These are phyloP conservation scores for Diplosoma virens DNA, from an alignment of 23 tunicate genomes.

Conservation along the genomic window DNA sequence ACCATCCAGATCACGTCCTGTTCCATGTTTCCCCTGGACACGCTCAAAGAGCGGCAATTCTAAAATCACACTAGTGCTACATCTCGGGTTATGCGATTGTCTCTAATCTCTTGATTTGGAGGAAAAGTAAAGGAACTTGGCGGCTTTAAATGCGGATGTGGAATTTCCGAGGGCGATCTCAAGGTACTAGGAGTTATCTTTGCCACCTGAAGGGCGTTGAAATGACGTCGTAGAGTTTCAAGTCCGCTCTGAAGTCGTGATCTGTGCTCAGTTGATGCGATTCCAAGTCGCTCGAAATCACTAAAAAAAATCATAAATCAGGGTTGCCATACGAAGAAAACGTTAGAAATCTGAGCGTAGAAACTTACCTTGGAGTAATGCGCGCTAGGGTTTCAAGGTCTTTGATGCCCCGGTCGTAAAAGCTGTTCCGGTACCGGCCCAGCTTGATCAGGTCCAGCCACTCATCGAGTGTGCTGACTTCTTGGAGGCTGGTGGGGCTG, in stretches of 20 bases:
- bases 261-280: slow-evolving; percentile 57
- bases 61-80: not conserved
- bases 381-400: slow-evolving; percentile 55
- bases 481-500: slow-evolving; percentile 64
- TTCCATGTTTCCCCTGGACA: no score
- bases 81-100: not conserved
- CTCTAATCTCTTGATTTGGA: not conserved
- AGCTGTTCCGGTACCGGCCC: slow-evolving; percentile 62
- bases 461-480: slow-evolving; percentile 57
- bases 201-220: not conserved
- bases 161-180: not conserved
- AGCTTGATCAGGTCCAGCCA: slow-evolving; percentile 75
- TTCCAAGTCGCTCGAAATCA: slow-evolving; percentile 75
- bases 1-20: no score
- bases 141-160: not conserved
- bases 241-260: slow-evolving; percentile 69
- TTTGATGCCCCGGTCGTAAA: slow-evolving; percentile 65
- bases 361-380: slow-evolving; percentile 40
- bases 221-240: slow-evolving; percentile 53
- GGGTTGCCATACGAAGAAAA: no score
- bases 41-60: no score
- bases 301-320: slow-evolving; percentile 8
- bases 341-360: not conserved
- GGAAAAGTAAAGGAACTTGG: not conserved
- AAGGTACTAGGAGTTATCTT: slow-evolving; percentile 2